phyloP scores from a whole-genome alignment of 1,140 invertebrate genomes.

The Polypedilum pembai region DNA sequence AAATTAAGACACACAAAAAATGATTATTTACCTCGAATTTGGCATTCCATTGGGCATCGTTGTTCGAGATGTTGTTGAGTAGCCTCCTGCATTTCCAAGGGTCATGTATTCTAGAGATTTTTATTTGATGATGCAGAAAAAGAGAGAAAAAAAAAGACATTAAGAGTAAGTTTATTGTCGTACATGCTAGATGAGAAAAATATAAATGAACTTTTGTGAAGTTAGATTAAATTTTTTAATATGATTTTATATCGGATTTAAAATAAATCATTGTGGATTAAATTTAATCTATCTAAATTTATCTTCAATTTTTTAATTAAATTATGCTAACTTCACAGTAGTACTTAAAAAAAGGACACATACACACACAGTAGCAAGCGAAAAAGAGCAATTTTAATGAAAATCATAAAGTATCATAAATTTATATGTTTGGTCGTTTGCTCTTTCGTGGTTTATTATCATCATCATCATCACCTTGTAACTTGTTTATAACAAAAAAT shows the following conservation, averaged over 20 bases:
- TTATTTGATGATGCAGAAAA: neutral
- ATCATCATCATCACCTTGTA: neutral
- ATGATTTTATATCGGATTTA: no score
- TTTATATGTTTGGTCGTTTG: neutral
- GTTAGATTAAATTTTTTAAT: no score
- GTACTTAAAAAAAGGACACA: conserved; percentile 22
- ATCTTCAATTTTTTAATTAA: no score
- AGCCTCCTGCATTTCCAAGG: neutral
- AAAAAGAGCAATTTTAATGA: conserved; percentile 20
- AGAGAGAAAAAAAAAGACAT: conserved; percentile 21
- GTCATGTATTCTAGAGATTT: conserved; percentile 18
- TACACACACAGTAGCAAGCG: neutral
- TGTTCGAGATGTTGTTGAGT: conserved; percentile 1
- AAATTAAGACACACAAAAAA: neutral
- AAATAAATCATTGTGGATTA: no score
- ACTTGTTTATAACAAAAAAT: neutral
- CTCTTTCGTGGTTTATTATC: neutral
- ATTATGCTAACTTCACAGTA: no score
- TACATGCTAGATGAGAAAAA: neutral
- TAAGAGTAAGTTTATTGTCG: conserved; percentile 12
- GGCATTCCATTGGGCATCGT: conserved; percentile 16
- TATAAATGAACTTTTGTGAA: neutral
- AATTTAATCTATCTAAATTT: no score
- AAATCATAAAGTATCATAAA: conserved; percentile 25
- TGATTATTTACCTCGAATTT: neutral